A percentile compares a stretch with the other conserved stretches of the same genome.
phyloP scores from a whole-genome alignment of 2,888 invertebrate genomes.

The Netelia inedita region DNA sequence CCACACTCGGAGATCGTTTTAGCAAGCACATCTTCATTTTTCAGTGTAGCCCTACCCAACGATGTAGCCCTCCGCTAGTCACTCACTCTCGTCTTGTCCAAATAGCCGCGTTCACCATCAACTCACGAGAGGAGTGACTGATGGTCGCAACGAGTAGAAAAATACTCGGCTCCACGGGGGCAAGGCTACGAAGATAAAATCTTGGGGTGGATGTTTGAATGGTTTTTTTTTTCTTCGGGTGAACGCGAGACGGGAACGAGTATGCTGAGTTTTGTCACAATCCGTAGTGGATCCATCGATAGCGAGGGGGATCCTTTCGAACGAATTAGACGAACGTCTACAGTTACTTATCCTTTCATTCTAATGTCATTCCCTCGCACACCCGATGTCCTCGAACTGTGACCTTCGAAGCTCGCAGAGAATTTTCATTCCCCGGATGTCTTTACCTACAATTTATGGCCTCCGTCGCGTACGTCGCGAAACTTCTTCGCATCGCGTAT shows the following conservation, averaged over 20 bases:
- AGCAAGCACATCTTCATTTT: slow-evolving; percentile 9
- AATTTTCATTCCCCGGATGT: too few species aligned
- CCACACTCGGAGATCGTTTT: neutral
- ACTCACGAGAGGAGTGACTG: slow-evolving; percentile 38
- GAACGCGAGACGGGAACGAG: neutral
- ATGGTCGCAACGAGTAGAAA: slow-evolving; percentile 32
- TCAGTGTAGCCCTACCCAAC: slow-evolving; percentile 2
- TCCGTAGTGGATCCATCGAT: neutral
- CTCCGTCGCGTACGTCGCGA: too few species aligned
- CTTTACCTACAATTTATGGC: too few species aligned
- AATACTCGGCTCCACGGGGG: slow-evolving; percentile 29
- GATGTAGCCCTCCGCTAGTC: neutral
- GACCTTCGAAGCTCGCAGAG: too few species aligned
- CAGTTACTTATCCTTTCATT: too few species aligned
- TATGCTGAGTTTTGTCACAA: neutral
- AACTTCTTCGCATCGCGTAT: too few species aligned
- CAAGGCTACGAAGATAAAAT: neutral
- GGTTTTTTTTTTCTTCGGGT: neutral
- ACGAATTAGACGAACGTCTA: too few species aligned
- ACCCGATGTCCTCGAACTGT: too few species aligned
- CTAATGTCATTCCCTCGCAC: too few species aligned
- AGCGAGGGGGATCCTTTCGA: too few species aligned
- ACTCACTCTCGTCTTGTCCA: neutral
- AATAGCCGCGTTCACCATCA: slow-evolving; percentile 10
- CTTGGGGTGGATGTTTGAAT: neutral